Evolutionary conservation across 2,113 vertebrate species (phyloP).

Genomic region (Sterrhoptilus dennistouni): DNA sequence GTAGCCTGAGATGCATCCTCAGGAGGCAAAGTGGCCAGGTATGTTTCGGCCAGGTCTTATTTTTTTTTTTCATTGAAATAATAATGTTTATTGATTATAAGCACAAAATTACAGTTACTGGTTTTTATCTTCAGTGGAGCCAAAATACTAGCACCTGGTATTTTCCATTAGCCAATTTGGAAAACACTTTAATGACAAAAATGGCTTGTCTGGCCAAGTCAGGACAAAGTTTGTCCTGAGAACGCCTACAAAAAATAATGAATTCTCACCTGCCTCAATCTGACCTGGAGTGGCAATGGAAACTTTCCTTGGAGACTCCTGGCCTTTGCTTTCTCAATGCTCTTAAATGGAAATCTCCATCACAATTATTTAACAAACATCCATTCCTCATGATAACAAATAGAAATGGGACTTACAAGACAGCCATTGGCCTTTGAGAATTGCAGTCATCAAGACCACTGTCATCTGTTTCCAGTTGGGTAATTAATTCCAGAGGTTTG

Average conservation of each 20-base stretch:
- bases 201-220: neutral
- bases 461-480: neutral
- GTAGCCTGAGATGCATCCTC: neutral
- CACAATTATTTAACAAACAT: neutral
- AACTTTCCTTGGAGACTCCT: neutral
- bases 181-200: neutral
- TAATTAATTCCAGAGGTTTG: neutral
- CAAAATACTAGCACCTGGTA: neutral
- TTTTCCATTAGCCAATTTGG: neutral
- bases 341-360: neutral
- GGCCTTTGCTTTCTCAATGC: neutral
- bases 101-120: neutral
- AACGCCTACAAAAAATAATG: neutral
- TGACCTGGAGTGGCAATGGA: neutral
- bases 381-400: neutral
- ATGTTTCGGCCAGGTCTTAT: neutral
- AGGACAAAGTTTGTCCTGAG: neutral
- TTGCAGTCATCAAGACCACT: slow-evolving; percentile 9
- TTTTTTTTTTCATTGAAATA: neutral
- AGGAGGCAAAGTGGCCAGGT: neutral
- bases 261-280: neutral
- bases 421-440: neutral
- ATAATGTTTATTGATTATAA: neutral
- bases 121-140: neutral
- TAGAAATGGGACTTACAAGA: neutral